A percentile compares a stretch with the other conserved stretches of the same genome.
phyloP scores from a whole-genome alignment of 2,888 invertebrate genomes.

The Metalampra italica region DNA sequence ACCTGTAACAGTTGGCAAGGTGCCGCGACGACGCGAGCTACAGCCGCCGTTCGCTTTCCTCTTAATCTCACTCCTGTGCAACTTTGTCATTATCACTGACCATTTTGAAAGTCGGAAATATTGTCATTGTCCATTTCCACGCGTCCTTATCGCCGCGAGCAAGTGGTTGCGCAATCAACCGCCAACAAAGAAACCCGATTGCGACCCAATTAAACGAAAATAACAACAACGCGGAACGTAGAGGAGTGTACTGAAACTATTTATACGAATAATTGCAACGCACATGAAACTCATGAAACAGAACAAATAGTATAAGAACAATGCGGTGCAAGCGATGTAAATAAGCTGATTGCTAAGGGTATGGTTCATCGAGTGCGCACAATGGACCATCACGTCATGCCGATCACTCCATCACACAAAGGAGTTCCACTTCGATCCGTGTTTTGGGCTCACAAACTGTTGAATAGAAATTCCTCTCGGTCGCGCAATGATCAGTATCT shows the following conservation, averaged over 20 bases:
- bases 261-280: background rate
- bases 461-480: too few relatives aligned
- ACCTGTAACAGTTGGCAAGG: slow-evolving; percentile 33
- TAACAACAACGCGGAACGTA: too few relatives aligned
- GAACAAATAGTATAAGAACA: slow-evolving; percentile 10
- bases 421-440: slow-evolving; percentile 1
- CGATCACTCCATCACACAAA: slow-evolving; percentile 6
- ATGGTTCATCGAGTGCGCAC: slow-evolving; percentile 37
- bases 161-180: background rate
- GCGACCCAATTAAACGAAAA: too few relatives aligned
- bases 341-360: background rate
- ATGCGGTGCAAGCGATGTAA: slow-evolving; percentile 9
- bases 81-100: slow-evolving; percentile 9
- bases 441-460: too few relatives aligned
- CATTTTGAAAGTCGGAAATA: slow-evolving; percentile 4
- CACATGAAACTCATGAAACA: background rate
- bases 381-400: slow-evolving; percentile 20
- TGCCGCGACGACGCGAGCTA: slow-evolving; percentile 25
- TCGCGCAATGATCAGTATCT: too few relatives aligned
- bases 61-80: slow-evolving; percentile 7
- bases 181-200: background rate
- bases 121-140: background rate
- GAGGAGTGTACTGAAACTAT: background rate
- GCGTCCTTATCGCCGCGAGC: background rate
- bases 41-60: slow-evolving; percentile 6